These are phyloP conservation scores for Philereme vetulata DNA, from an alignment of 2,888 invertebrate genomes.

Conservation along the genomic window DNA sequence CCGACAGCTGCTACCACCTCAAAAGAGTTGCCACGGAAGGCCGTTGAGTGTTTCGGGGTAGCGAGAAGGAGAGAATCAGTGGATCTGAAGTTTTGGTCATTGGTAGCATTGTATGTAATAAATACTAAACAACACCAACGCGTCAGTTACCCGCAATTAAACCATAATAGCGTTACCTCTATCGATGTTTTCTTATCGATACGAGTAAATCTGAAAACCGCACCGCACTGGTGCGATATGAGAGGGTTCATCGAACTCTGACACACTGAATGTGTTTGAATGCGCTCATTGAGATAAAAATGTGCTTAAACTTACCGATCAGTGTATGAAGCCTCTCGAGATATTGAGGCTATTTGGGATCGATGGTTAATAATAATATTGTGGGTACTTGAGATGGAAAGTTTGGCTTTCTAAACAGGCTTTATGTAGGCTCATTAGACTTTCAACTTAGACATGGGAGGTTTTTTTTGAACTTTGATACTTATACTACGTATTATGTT, in stretches of 20 bases:
- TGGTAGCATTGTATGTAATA: no score
- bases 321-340: conserved; percentile 22
- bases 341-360: conserved; percentile 29
- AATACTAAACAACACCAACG: neutral
- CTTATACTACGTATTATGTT: no score
- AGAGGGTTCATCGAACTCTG: conserved; percentile 60
- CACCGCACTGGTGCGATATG: conserved; percentile 69
- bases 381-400: conserved; percentile 24
- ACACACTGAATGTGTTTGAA: conserved; percentile 47
- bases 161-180: conserved; percentile 26
- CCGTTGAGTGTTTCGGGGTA: no score
- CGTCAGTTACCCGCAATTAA: neutral
- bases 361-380: conserved; percentile 22
- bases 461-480: conserved; percentile 20
- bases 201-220: conserved; percentile 43
- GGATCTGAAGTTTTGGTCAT: no score
- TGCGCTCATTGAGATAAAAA: conserved; percentile 58
- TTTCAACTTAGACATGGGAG: conserved; percentile 25
- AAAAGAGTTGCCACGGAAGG: no score
- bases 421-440: conserved; percentile 30
- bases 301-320: conserved; percentile 34
- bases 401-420: conserved; percentile 29
- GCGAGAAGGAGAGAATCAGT: no score
- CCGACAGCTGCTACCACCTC: no score
- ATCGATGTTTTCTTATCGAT: conserved; percentile 52